Percentiles rank a stretch among this genome's conserved stretches.
Evolutionary conservation across 23 tunicate genomes (phyloP).

Genomic region (Diplosoma virens): DNA sequence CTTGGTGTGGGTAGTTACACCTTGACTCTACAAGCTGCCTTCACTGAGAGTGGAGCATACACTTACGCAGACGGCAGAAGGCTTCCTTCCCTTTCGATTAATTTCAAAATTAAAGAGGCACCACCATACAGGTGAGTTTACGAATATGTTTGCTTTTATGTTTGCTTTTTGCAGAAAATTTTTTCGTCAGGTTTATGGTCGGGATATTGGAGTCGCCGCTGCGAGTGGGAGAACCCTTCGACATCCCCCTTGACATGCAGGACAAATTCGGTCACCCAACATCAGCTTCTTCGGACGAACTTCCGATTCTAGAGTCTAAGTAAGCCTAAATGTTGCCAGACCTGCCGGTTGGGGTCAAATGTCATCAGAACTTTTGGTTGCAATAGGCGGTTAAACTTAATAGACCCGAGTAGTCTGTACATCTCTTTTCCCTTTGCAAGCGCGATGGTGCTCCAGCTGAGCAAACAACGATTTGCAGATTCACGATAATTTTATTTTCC

Average conservation of each 20-base stretch:
- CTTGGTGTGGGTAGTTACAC: constrained; percentile 49
- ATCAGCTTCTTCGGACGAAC: constrained; percentile 26
- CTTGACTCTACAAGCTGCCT: constrained; percentile 42
- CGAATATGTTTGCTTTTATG: not conserved
- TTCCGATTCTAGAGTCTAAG: constrained; percentile 60
- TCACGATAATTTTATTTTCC: no score
- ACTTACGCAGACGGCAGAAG: constrained; percentile 58
- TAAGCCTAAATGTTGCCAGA: constrained; percentile 19
- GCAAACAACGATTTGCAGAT: no score
- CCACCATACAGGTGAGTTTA: constrained; percentile 64
- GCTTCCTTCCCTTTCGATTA: constrained; percentile 47
- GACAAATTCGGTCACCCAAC: constrained; percentile 75
- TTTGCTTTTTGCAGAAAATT: not conserved
- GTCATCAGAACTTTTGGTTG: no score
- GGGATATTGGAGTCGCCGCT: constrained; percentile 82
- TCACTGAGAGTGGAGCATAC: constrained; percentile 66
- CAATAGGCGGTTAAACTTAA: no score
- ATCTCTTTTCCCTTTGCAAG: no score
- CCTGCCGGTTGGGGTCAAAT: no score
- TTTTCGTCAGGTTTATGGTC: constrained; percentile 55
- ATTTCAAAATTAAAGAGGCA: constrained; percentile 60
- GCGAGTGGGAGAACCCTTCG: constrained; percentile 67
- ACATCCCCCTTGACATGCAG: constrained; percentile 79
- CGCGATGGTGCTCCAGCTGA: no score
- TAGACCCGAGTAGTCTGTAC: no score